A percentile compares a stretch with the other conserved stretches of the same genome.
Conservation (phyloP, 2,888 invertebrate species). For the Nasonovia ribisnigri region DNA sequence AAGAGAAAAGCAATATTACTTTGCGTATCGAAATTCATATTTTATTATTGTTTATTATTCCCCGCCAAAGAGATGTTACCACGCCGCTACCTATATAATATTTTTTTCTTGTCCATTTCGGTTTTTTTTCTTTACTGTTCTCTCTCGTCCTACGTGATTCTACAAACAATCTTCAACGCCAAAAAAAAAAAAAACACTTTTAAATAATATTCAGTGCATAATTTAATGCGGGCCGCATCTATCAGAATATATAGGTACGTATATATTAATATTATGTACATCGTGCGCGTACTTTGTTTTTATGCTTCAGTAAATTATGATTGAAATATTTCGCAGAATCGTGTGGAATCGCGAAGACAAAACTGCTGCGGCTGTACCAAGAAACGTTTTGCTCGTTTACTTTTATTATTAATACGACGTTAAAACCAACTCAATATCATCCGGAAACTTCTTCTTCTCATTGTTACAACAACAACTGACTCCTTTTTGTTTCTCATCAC, state of each 20-base stretch:
- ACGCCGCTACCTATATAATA: not conserved
- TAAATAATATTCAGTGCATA: conserved; percentile 17
- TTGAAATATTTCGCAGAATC: not conserved
- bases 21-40: not conserved
- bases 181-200: not conserved
- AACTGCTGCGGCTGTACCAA: not conserved
- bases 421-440: not conserved
- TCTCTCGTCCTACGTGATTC: not conserved
- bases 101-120: not conserved
- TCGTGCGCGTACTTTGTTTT: conserved; percentile 1
- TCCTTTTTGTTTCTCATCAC: not conserved
- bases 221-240: not conserved
- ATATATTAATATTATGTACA: not conserved
- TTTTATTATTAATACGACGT: not conserved
- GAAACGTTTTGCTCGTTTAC: not conserved
- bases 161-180: conserved; percentile 2
- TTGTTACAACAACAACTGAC: not conserved
- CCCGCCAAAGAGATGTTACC: not conserved
- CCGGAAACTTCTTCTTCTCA: not conserved
- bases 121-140: not conserved
- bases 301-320: not conserved
- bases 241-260: not conserved
- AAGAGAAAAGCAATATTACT: not conserved
- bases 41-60: conserved; percentile 26
- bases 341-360: not conserved